These are phyloP conservation scores for Melanocharis versteri DNA, from an alignment of 2,113 vertebrate genomes.

Conservation along the genomic window DNA sequence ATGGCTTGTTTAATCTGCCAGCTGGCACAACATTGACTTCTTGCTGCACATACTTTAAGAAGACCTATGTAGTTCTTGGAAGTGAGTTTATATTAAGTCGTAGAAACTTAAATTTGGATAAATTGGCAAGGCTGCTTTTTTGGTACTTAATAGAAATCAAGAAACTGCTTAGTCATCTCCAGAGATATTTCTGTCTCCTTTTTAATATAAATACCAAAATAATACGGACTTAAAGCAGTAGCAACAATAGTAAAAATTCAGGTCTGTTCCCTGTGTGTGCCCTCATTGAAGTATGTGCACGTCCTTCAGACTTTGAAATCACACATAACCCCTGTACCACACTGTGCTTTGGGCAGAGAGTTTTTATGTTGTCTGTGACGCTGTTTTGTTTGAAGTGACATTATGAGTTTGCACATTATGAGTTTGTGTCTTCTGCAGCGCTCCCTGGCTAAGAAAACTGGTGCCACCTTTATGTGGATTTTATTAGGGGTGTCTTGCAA, in stretches of 20 bases:
- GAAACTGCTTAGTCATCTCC: conserved; percentile 75
- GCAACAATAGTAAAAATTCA: not conserved
- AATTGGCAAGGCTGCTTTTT: conserved; percentile 61
- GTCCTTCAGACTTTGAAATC: not conserved
- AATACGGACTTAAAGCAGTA: not conserved
- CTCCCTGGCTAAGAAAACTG: not conserved
- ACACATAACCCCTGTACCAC: not conserved
- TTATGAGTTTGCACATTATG: not conserved
- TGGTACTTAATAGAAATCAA: conserved; percentile 54
- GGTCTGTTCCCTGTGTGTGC: not conserved
- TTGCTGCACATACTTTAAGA: conserved; percentile 71
- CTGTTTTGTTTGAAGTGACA: not conserved
- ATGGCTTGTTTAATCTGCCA: conserved; percentile 70
- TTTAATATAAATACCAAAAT: not conserved
- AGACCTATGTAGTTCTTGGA: conserved; percentile 74
- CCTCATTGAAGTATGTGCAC: not conserved
- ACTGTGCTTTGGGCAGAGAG: not conserved
- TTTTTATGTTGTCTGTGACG: not conserved
- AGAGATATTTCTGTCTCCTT: conserved; percentile 3
- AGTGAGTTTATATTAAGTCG: conserved; percentile 61
- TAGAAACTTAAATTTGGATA: conserved; percentile 72
- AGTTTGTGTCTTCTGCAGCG: not conserved
- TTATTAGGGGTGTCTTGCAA: not conserved
- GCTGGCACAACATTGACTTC: conserved; percentile 65
- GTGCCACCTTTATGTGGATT: not conserved